These are phyloP conservation scores for Brachionichthys hirsutus DNA, from an alignment of 2,113 vertebrate species.

Conservation along the genomic window DNA sequence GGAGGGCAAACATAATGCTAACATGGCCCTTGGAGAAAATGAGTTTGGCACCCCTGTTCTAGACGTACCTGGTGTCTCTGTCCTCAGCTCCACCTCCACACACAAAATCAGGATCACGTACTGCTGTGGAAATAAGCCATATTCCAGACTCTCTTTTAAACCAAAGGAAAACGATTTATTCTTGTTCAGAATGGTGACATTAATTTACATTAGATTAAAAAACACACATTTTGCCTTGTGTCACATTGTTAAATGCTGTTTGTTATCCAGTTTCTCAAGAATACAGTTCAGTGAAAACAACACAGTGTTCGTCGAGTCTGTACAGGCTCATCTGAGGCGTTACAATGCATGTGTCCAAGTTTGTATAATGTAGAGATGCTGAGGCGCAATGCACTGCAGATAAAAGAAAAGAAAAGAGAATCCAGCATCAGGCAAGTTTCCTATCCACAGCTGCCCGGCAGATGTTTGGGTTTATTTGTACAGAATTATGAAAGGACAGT, in stretches of 20 bases:
- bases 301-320: conserved; percentile 11
- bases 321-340: conserved; percentile 29
- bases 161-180: conserved; percentile 58
- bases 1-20: no score
- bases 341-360: conserved; percentile 48
- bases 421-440: conserved; percentile 41
- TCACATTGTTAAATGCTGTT: conserved; percentile 32
- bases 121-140: neutral
- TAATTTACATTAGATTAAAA: conserved; percentile 48
- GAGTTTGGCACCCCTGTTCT: no score
- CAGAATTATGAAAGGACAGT: conserved; percentile 30
- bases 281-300: conserved; percentile 10
- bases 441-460: conserved; percentile 15
- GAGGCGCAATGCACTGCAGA: conserved; percentile 31
- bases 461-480: conserved; percentile 12
- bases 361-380: conserved; percentile 22
- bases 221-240: neutral
- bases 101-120: no score
- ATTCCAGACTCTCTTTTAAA: conserved; percentile 24
- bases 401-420: conserved; percentile 8
- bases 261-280: conserved; percentile 7
- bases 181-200: conserved; percentile 47
- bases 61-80: no score
- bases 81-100: no score
- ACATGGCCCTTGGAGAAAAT: no score